Conservation (phyloP, 2,113 vertebrate genomes). For the Notarius lentiginosus region DNA sequence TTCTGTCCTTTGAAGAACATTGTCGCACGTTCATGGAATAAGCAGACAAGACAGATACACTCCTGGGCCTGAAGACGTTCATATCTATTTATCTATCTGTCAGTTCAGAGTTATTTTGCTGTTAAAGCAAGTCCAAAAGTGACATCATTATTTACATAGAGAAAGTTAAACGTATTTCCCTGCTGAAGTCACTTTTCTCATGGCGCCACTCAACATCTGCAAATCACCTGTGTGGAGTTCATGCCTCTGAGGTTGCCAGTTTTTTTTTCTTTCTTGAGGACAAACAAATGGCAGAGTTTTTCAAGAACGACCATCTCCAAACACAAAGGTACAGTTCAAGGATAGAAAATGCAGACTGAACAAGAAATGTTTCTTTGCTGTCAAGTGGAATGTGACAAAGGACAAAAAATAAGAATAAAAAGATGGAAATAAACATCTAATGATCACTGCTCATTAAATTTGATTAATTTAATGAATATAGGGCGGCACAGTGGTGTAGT, state of each 20-base stretch:
- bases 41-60: slow-evolving; percentile 12
- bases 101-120: neutral
- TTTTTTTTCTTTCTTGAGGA: neutral
- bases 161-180: neutral
- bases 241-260: neutral
- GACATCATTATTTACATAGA: neutral
- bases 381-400: neutral
- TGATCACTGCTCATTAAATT: neutral
- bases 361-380: neutral
- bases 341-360: neutral
- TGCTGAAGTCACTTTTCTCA: neutral
- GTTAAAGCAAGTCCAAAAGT: neutral
- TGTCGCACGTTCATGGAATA: slow-evolving; percentile 30
- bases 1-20: slow-evolving; percentile 23
- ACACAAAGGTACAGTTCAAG: neutral
- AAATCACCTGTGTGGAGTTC: neutral
- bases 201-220: neutral
- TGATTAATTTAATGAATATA: neutral
- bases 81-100: neutral
- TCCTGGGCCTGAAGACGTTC: neutral
- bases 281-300: neutral
- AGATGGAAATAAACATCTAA: neutral
- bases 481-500: too few species aligned
- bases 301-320: neutral
- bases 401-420: neutral